Conservation (phyloP, 2,113 vertebrate genomes). For the Ranitomeya variabilis region DNA sequence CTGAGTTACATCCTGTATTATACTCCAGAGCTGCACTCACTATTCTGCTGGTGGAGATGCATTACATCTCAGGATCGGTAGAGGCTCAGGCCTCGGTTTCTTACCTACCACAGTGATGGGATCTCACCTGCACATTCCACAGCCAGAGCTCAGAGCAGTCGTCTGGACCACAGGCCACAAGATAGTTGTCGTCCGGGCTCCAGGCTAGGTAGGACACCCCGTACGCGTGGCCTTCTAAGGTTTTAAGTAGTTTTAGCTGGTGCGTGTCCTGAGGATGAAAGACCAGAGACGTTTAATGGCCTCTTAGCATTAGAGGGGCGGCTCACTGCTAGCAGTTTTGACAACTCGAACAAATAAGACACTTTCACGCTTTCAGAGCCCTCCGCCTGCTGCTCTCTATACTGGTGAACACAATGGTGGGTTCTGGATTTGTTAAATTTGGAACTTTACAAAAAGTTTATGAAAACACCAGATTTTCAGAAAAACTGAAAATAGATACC, state of each 20-base stretch:
- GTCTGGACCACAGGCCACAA: slow-evolving; percentile 96
- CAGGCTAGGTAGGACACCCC: slow-evolving; percentile 97
- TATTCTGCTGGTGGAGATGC: no score
- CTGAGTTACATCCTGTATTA: no score
- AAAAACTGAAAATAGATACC: no score
- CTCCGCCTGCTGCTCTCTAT: no score
- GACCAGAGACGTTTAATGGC: neutral
- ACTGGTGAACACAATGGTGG: neutral
- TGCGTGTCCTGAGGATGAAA: slow-evolving; percentile 83
- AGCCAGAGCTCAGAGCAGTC: slow-evolving; percentile 99
- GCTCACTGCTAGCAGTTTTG: no score
- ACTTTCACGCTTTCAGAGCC: no score
- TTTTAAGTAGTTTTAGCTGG: slow-evolving; percentile 91
- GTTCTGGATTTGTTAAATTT: neutral
- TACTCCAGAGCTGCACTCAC: no score
- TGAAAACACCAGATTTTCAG: no score
- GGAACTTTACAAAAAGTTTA: neutral
- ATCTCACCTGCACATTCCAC: slow-evolving; percentile 92
- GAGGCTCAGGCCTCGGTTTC: no score
- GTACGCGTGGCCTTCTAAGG: slow-evolving; percentile 94
- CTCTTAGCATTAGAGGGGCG: no score
- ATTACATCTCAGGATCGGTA: neutral
- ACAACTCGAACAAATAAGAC: no score
- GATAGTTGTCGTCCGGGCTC: slow-evolving; percentile 94
- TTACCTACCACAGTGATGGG: neutral